Evolutionary conservation across 2,888 invertebrate genomes (phyloP), one percentile per base, ranked within the genome.

Genomic region (Catocala sponsa): DNA sequence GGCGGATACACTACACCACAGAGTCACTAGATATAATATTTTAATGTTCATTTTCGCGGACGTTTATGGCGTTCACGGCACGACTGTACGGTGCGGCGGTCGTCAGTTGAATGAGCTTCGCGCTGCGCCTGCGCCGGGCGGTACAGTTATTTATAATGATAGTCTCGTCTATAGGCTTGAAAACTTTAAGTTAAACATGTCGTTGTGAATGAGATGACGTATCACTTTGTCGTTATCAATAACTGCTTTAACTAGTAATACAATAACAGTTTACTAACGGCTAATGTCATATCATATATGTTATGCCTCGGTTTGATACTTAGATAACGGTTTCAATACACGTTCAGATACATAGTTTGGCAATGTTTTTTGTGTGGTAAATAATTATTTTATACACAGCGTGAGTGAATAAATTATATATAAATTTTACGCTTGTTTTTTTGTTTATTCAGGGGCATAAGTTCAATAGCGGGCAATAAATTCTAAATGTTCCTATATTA

Each of bases 11-110:
- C 65, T 59, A 54, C 52, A 57, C 33, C 70, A 75, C 6, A 81
- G n/a, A 48, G 74, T 62, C 57, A 78, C 59, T 44, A 82, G 43
- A 52, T 78, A 51, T 52, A 84, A 38, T 6, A 81, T 15, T 76
- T 80, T 78, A 13, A 81, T 54, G 63, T 74, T n/a, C 83, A 84
- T 82, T 68, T 76, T 81, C 61, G 72, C 62, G 63, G 32, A 6
- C 25, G 41, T 60, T 56, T 25, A 25, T 9, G 32, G 49, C 49
- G 47, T 49, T 46, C 48, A 53, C 33, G 46, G 55, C 46, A 59
- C 54, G 55, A 59, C 25, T 47, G 47, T 9, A 13, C 50, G 42
- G 44, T 32, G n/a, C 55, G 55, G 10, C 6, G 13, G n/a, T n/a
- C 59, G 48, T 43, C 15, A 25, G 55, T 50, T 65, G 73, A 78